Base-by-base conservation (phyloP, 2,113 vertebrate species). In the Megatriorchis doriae region DNA sequence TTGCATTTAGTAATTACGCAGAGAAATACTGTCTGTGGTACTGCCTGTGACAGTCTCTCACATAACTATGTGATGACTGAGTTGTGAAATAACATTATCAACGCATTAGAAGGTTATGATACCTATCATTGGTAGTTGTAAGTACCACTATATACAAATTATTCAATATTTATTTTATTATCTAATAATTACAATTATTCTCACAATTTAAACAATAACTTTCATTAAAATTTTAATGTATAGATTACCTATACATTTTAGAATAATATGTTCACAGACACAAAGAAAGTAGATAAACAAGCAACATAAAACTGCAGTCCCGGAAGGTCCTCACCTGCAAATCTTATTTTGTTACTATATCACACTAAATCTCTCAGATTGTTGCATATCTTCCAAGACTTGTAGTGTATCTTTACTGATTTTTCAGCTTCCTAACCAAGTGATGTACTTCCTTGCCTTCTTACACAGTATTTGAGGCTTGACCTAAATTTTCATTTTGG, bases 321-420 rank as follows among this genome's bases (percentile, higher is more conserved):
- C 65, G n/a, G 45, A 65, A 22, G 19, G 16, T 72, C 29, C 12
- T 93, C 31, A 70, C 7, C 29, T 63, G 32, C 5, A 56, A 27
- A 53, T 71, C 25, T 65, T 67, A 13, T n/a, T 79, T 79, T 56
- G 13, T 45, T 18, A 32, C 29, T 40, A 7, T 52, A 23, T 74
- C 17, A n/a, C 25, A 40, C 20, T 52, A 29, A 66, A 48, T 56
- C 13, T 43, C 11, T 52, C 20, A 61, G 17, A 18, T 17, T 29
- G 19, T 65, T 78, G 3, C 9, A 5, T 55, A 25, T 36, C 3
- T 65, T 77, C 17, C 15, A 65, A 84, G 38, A 27, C 14, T 36
- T 34, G 6, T 62, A 22, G 2, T 0, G 0, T 55, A 36, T 80
- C 11, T 45, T 36, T 59, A 62, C 27, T 71, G n/a, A n/a, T 71